A percentile compares a stretch with the other conserved stretches of the same genome.
phyloP scores from a whole-genome alignment of 1,140 invertebrate genomes.

The Zaprionus ghesquierei region DNA sequence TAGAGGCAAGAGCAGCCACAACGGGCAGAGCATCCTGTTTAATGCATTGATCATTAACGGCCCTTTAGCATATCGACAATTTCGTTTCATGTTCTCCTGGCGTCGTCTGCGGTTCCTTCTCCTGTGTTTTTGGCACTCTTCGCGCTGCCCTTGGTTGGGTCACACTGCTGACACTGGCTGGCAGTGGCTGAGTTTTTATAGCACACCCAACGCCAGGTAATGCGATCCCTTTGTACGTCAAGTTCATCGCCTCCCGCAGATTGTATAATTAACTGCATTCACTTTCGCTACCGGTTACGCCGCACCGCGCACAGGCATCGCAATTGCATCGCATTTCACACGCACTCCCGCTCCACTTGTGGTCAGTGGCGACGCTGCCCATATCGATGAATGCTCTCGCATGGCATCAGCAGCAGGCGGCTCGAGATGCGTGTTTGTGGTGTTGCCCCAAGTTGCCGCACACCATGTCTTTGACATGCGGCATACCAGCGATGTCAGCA shows the following conservation, averaged over 20 bases:
- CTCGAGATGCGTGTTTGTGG: background rate
- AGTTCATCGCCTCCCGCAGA: constrained; percentile 59
- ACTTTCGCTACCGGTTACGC: constrained; percentile 50
- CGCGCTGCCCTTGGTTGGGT: background rate
- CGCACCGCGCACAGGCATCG: background rate
- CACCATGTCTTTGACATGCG: constrained; percentile 47
- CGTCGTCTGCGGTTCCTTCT: background rate
- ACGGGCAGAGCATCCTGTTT: constrained; percentile 14
- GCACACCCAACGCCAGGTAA: constrained; percentile 33
- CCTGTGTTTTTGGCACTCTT: background rate
- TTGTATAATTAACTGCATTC: constrained; percentile 53
- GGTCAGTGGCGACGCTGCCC: background rate
- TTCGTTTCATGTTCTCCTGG: constrained; percentile 27
- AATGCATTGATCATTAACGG: constrained; percentile 74
- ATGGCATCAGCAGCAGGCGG: background rate
- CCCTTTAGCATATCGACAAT: constrained; percentile 33
- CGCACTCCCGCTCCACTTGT: background rate
- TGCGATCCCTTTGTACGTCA: constrained; percentile 41
- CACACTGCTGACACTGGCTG: constrained; percentile 46
- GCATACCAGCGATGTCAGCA: background rate
- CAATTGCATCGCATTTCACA: constrained; percentile 6
- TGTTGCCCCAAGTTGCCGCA: background rate
- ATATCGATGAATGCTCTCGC: background rate
- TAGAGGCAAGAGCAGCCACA: background rate
- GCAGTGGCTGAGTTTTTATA: constrained; percentile 55